Evolutionary conservation across 2,797 vertebrate species (phyloP).

Genomic region (Astyanax mexicanus): DNA sequence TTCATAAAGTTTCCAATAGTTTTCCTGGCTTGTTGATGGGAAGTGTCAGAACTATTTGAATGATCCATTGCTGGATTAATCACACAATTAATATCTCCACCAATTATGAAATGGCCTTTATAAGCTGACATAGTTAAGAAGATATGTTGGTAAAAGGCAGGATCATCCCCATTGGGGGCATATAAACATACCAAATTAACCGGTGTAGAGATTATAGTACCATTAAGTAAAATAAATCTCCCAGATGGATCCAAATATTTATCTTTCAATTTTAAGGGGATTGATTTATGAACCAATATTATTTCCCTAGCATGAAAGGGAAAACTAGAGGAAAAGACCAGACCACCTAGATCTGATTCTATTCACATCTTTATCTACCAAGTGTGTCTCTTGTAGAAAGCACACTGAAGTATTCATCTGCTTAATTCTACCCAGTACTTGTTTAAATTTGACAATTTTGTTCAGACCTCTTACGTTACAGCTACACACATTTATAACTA

Average conservation of each 20-base stretch:
- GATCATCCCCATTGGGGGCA: too few relatives aligned
- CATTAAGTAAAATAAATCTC: too few relatives aligned
- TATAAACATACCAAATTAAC: slow-evolving; percentile 2
- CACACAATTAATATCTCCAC: too few relatives aligned
- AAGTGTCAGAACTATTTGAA: not conserved
- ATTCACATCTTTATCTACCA: too few relatives aligned
- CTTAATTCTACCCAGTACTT: slow-evolving; percentile 8
- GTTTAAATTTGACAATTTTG: slow-evolving; percentile 12
- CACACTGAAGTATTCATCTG: too few relatives aligned
- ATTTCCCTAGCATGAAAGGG: not conserved
- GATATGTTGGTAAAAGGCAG: not conserved
- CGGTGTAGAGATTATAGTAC: slow-evolving; percentile 1
- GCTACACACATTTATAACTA: slow-evolving; percentile 2
- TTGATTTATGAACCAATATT: too few relatives aligned
- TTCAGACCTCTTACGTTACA: not conserved
- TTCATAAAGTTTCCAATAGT: not conserved
- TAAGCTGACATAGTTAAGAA: not conserved
- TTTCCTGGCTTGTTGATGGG: not conserved
- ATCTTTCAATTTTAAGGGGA: too few relatives aligned
- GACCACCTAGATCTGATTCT: not conserved
- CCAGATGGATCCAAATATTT: too few relatives aligned
- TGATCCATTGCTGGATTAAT: too few relatives aligned
- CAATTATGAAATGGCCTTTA: too few relatives aligned
- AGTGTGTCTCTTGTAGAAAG: too few relatives aligned
- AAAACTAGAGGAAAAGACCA: slow-evolving; percentile 4